phyloP scores from a whole-genome alignment of 2,888 invertebrate genomes.

The Cryptophagus acutangulus region DNA sequence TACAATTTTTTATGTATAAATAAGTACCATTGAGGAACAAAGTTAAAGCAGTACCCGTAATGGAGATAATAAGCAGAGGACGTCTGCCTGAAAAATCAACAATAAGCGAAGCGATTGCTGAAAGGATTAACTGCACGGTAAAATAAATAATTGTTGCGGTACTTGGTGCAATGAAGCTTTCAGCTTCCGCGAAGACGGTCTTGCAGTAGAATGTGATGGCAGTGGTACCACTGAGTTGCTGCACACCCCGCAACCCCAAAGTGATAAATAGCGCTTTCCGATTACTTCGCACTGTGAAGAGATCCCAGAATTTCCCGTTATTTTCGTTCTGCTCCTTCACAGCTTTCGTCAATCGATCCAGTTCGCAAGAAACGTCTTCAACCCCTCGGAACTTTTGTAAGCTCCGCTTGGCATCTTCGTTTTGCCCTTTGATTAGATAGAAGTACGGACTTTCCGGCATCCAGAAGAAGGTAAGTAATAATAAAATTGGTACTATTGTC shows the following conservation, averaged over 20 bases:
- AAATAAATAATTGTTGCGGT: constrained; percentile 39
- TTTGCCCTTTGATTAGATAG: constrained; percentile 43
- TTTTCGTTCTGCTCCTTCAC: constrained; percentile 47
- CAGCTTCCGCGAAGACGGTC: constrained; percentile 46
- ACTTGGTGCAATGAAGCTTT: constrained; percentile 44
- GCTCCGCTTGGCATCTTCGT: constrained; percentile 48
- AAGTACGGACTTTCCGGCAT: constrained; percentile 59
- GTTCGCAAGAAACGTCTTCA: constrained; percentile 49
- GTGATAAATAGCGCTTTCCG: constrained; percentile 61
- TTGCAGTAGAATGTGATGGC: constrained; percentile 61
- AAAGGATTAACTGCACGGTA: constrained; percentile 55
- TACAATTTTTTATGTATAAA: constrained; percentile 46
- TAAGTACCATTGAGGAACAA: constrained; percentile 46
- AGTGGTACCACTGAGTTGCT: constrained; percentile 57
- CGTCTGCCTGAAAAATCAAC: constrained; percentile 56
- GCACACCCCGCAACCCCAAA: constrained; percentile 54
- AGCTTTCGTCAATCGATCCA: constrained; percentile 33
- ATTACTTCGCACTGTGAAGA: constrained; percentile 54
- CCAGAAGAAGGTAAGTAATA: constrained; percentile 48
- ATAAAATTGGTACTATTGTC: constrained; percentile 47
- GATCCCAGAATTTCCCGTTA: constrained; percentile 52
- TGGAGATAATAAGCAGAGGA: constrained; percentile 52
- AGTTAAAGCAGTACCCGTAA: constrained; percentile 46
- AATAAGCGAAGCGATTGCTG: constrained; percentile 54
- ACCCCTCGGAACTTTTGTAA: constrained; percentile 50